A percentile compares a stretch with the other conserved stretches of the same genome.
Conservation (phyloP, 2,888 invertebrate species). For the Campoplex nolae region DNA sequence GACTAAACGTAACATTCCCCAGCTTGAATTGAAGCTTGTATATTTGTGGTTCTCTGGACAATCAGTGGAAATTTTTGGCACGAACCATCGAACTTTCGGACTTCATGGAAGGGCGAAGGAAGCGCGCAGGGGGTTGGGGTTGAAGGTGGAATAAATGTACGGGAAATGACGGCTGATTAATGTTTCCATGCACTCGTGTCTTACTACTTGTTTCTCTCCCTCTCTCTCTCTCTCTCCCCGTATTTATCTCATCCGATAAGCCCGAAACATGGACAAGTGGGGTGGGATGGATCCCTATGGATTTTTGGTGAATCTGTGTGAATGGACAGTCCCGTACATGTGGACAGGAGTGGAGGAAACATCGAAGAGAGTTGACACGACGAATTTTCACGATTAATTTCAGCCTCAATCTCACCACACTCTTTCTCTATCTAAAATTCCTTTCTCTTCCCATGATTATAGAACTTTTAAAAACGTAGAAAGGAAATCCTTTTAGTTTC, state of each 20-base stretch:
- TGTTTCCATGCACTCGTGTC: not conserved
- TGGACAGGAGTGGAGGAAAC: slow-evolving; percentile 11
- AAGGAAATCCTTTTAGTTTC: not conserved
- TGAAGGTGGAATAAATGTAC: not conserved
- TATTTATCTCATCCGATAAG: not conserved
- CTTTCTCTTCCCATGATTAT: not conserved
- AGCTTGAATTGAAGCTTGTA: slow-evolving; percentile 1
- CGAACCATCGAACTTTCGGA: not conserved
- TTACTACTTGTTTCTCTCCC: not conserved
- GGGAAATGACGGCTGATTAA: not conserved
- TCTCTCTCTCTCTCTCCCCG: not conserved
- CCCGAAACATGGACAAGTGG: not conserved
- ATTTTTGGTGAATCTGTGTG: slow-evolving; percentile 11
- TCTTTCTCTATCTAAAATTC: not conserved
- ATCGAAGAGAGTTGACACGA: not conserved
- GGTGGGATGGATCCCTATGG: not conserved
- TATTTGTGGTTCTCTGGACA: not conserved
- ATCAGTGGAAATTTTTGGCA: not conserved
- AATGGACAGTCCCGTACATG: slow-evolving; percentile 22
- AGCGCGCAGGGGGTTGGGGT: not conserved
- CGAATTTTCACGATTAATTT: not conserved
- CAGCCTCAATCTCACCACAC: not conserved
- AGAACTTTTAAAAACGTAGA: not conserved
- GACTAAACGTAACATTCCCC: slow-evolving; percentile 15
- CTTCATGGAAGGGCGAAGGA: not conserved